Conservation (phyloP, 2,888 invertebrate species). For the Euplagia quadripunctaria region DNA sequence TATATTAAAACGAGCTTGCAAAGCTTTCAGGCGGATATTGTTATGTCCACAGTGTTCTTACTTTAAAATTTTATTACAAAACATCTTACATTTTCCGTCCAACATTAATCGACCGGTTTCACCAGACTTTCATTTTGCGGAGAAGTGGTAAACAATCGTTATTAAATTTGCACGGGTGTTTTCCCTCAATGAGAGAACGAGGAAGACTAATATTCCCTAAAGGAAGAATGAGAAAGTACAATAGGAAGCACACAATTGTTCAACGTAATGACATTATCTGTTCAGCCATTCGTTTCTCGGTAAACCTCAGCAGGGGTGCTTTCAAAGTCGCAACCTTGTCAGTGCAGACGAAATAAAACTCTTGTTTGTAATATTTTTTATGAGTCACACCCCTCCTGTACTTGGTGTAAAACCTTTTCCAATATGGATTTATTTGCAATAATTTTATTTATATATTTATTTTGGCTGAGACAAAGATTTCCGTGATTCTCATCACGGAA, state of each 20-base stretch:
- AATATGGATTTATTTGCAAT: conserved; percentile 24
- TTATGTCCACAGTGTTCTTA: conserved; percentile 34
- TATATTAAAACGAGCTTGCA: conserved; percentile 32
- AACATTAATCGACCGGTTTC: conserved; percentile 73
- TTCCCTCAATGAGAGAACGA: conserved; percentile 71
- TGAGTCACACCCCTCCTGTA: conserved; percentile 43
- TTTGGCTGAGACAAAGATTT: too few relatives aligned
- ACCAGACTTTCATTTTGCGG: conserved; percentile 77
- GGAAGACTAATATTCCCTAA: conserved; percentile 68
- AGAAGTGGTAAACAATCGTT: conserved; percentile 84
- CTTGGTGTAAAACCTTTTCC: conserved; percentile 16
- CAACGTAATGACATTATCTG: conserved; percentile 76
- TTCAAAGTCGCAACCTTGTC: conserved; percentile 67
- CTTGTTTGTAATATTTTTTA: conserved; percentile 62
- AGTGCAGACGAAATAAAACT: conserved; percentile 67
- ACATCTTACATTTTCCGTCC: conserved; percentile 59
- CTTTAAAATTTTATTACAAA: conserved; percentile 51
- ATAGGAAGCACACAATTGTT: conserved; percentile 70
- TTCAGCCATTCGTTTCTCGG: conserved; percentile 70
- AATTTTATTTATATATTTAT: background rate
- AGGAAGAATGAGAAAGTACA: conserved; percentile 65
- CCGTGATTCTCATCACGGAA: too few relatives aligned
- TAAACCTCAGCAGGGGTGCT: conserved; percentile 68
- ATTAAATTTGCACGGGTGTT: conserved; percentile 85
- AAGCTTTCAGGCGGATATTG: conserved; percentile 31